A percentile compares a stretch with the other conserved stretches of the same genome.
These are phyloP conservation scores for Oceanodroma leucorhoa DNA, from an alignment of 2,797 vertebrate genomes.

Conservation along the genomic window DNA sequence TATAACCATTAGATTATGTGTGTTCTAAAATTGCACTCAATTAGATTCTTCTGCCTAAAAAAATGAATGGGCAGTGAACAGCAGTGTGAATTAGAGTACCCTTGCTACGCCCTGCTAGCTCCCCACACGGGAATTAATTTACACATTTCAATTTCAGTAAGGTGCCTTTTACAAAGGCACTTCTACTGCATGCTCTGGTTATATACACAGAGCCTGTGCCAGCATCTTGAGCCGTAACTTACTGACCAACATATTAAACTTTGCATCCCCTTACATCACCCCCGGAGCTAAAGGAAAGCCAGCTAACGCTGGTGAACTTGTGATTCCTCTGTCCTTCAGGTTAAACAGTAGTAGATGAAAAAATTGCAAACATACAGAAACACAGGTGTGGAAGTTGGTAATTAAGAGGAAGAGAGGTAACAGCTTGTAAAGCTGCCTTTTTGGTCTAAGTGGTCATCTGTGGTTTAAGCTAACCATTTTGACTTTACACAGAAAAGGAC, in stretches of 20 bases:
- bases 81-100: neutral
- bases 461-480: neutral
- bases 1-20: neutral
- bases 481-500: neutral
- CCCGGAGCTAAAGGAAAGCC: neutral
- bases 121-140: neutral
- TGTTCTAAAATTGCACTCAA: neutral
- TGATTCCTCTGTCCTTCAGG: neutral
- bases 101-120: neutral
- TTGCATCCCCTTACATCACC: neutral
- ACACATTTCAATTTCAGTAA: neutral
- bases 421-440: neutral
- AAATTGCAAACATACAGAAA: neutral
- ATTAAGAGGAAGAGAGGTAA: neutral
- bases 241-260: neutral
- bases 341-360: neutral
- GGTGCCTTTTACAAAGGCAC: neutral
- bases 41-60: neutral
- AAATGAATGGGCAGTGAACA: neutral
- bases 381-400: rapidly evolving
- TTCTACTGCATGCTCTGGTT: neutral
- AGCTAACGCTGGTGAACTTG: too few relatives aligned
- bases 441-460: neutral
- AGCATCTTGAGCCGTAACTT: neutral
- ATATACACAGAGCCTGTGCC: neutral